Evolutionary conservation across 2,888 invertebrate species (phyloP).

Genomic region (Horisme vitalbata): DNA sequence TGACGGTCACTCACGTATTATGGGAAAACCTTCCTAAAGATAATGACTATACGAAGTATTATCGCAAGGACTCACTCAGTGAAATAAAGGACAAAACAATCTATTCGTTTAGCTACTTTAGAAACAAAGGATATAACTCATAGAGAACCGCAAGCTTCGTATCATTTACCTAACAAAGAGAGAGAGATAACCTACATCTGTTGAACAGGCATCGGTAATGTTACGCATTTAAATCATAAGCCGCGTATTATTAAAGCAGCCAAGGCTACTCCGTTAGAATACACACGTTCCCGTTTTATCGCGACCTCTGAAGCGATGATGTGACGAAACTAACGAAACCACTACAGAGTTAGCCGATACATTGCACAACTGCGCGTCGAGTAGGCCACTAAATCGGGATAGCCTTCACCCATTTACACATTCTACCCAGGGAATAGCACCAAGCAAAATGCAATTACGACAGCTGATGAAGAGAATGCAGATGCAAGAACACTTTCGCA

Average conservation of each 20-base stretch:
- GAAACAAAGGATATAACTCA: conserved; percentile 22
- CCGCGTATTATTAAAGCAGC: conserved; percentile 18
- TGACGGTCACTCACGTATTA: conserved; percentile 51
- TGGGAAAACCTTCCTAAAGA: conserved; percentile 26
- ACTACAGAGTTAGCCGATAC: conserved; percentile 43
- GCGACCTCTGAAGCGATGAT: conserved; percentile 34
- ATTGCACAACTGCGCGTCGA: conserved; percentile 67
- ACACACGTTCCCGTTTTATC: conserved; percentile 37
- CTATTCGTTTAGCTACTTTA: conserved; percentile 12
- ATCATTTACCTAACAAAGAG: conserved; percentile 21
- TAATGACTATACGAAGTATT: conserved; percentile 23
- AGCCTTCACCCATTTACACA: conserved; percentile 76
- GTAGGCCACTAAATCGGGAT: conserved; percentile 72
- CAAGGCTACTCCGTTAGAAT: conserved; percentile 43
- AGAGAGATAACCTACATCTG: conserved; percentile 19
- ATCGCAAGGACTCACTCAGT: conserved; percentile 14
- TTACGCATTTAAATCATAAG: conserved; percentile 17
- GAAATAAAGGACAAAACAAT: conserved; percentile 20
- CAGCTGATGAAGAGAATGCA: conserved; percentile 12
- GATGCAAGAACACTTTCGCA: conserved; percentile 15
- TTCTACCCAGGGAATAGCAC: conserved; percentile 55
- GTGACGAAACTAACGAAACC: conserved; percentile 55
- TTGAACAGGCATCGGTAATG: conserved; percentile 3
- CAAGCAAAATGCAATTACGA: conserved; percentile 23
- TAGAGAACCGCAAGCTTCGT: conserved; percentile 12